Evolutionary conservation across 2,113 vertebrate species (phyloP), one percentile per base, ranked within the genome.

Genomic region (Vimba vimba): DNA sequence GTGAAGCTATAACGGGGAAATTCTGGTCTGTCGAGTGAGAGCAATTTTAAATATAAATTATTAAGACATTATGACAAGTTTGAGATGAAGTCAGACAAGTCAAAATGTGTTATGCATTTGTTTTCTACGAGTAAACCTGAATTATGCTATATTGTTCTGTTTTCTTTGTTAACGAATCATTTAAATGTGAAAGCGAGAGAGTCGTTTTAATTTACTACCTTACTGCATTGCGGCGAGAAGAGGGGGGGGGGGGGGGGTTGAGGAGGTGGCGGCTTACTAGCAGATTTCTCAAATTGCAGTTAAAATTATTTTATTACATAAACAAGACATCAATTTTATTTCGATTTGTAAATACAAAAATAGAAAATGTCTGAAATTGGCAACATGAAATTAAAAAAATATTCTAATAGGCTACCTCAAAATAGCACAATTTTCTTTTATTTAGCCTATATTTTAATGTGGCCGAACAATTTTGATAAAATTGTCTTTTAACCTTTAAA

Each of bases 141-240:
- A 43, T 43, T 43, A 43, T 8, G 8, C 21, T 60, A 2, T 45
- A 43, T 30, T 36, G 10, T 64, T 25, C 23, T 33, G 27, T 3
- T 82, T 74, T 39, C 23, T 68, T 86, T 86, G 57, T 64, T 75
- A 23, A 27, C 10, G 59, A 50, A 47, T n/a, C 27, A 62, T 47
- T 52, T 57, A 36, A 36, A 39, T 66, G 8, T 66, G 71, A 86
- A 82, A 78, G 66, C 25, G 71, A 73, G 71, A 89, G 79, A 30
- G 15, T 86, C 79, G 59, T 50, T 59, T 13, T 30, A 59, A 45
- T 89, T 89, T 89, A 89, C 75, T 85, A 85, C 85, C 77, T 86
- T 86, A 86, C 86, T 89, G 86, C 86, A 89, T 80, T 89, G 88
- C 86, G 88, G 80, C 69, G 86, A 80, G 68, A 15, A 52, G 30